A percentile compares a stretch with the other conserved stretches of the same genome.
Conservation (phyloP, 2,797 vertebrate species). For the Alauda arvensis region DNA sequence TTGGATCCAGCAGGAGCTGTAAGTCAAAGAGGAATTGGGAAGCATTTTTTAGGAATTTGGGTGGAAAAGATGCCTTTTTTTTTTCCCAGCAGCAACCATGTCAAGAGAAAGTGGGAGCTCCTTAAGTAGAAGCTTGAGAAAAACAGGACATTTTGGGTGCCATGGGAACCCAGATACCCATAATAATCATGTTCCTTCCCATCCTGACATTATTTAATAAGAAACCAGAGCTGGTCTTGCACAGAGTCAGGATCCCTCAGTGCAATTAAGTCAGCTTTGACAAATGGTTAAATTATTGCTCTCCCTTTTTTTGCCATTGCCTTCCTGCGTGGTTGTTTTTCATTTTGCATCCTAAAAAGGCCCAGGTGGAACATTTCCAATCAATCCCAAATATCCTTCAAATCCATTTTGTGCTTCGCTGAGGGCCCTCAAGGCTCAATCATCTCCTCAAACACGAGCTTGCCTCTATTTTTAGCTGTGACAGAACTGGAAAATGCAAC, state of each 20-base stretch:
- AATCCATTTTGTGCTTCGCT: neutral
- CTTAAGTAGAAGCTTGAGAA: neutral
- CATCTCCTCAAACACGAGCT: neutral
- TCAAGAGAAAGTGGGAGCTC: neutral
- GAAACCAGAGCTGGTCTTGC: neutral
- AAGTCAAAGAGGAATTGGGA: neutral
- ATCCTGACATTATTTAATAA: neutral
- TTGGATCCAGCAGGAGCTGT: neutral
- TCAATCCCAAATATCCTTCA: neutral
- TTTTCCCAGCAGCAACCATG: neutral
- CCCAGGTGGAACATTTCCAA: neutral
- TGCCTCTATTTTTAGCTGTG: neutral
- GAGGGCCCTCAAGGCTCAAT: neutral
- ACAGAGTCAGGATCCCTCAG: neutral
- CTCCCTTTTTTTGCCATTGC: neutral
- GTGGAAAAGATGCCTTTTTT: neutral
- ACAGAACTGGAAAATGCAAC: neutral
- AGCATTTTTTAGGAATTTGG: neutral
- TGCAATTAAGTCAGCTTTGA: neutral
- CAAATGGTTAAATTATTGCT: neutral
- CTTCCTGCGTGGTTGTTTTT: neutral
- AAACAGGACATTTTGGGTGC: neutral
- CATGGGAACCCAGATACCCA: neutral
- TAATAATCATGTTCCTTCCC: neutral
- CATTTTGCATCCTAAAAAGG: neutral